Base-by-base conservation (phyloP, 1,140 invertebrate genomes). In the Scaptomyza montana region DNA sequence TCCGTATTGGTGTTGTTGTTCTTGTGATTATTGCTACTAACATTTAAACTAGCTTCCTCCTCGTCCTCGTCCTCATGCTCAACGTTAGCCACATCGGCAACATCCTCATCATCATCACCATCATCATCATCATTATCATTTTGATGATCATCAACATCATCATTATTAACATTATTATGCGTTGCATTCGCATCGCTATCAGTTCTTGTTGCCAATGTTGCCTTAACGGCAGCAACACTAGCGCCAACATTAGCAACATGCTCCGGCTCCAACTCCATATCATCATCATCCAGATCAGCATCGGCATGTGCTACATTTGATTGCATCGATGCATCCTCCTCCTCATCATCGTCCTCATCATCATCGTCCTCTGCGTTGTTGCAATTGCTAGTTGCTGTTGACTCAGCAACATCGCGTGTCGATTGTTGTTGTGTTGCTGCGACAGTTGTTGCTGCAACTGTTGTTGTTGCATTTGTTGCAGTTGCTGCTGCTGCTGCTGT, bases 31-130 rank as follows among this genome's bases (percentile, higher is more conserved):
- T 73, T 87, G 82, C 12, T 90, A 77, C 82, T 90, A 77, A 90
- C 74, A 84, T 80, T 81, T 90, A 90, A 68, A 87, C 79, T 87
- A 89, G 80, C 80, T 64, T 84, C 79, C 63, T 45, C 16, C 16
- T 16, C 16, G 16, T 84, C 79, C 63, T 45, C 70, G 50, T 66
- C 39, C 10, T 74, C 57, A 9, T 60, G 66, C 63, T 57, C 51
- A 45, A 28, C 33, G 13, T 13, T 67, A 54, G 39, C 56, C 6
- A 41, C 74, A 55, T 57, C 59, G 41, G 5, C 67, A 49, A 61
- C 64, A 57, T 69, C 54, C 41, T 45, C 54, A 21, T 80, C 55
- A n/a, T 39, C 16, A 16, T 16, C 16, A 6, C 46, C 63, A 55
- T 61, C 53, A 21, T 21, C 63, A 10, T 19, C 66, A 49, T 53